phyloP scores from a whole-genome alignment of 2,797 vertebrate genomes.

The Sebastes oblongus region DNA sequence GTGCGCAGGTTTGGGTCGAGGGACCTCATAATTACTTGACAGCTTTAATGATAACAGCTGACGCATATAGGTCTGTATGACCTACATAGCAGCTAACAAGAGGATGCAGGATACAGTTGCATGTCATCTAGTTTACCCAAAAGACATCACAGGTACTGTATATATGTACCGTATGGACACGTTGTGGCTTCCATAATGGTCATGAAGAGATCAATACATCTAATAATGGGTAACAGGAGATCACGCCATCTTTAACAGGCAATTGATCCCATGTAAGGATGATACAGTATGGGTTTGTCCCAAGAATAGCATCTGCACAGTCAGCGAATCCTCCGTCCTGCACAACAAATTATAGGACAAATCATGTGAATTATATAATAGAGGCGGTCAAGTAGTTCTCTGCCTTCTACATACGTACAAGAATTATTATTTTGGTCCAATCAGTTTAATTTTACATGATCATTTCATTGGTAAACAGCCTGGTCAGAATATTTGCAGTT shows the following conservation, averaged over 20 bases:
- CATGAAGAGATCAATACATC: slow-evolving; percentile 63
- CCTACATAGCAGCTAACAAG: slow-evolving; percentile 42
- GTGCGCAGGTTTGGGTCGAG: too few relatives aligned
- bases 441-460: neutral
- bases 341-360: slow-evolving; percentile 1
- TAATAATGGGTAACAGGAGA: slow-evolving; percentile 77
- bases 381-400: neutral
- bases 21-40: too few relatives aligned
- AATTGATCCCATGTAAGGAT: slow-evolving; percentile 65
- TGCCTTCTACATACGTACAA: neutral
- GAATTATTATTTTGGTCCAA: neutral
- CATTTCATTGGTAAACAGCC: slow-evolving; percentile 50
- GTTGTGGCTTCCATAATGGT: slow-evolving; percentile 55
- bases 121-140: slow-evolving; percentile 38
- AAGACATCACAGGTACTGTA: slow-evolving; percentile 24
- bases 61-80: slow-evolving; percentile 17
- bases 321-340: slow-evolving; percentile 34
- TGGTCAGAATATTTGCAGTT: slow-evolving; percentile 71
- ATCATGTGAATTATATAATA: neutral
- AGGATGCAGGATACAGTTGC: slow-evolving; percentile 29
- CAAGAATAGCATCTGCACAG: slow-evolving; percentile 34
- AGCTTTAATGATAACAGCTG: slow-evolving; percentile 26
- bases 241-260: slow-evolving; percentile 61
- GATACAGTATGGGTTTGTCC: slow-evolving; percentile 44
- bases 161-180: slow-evolving; percentile 26